Base-by-base conservation (phyloP, 1,140 invertebrate genomes). In the Phortica variegata region DNA sequence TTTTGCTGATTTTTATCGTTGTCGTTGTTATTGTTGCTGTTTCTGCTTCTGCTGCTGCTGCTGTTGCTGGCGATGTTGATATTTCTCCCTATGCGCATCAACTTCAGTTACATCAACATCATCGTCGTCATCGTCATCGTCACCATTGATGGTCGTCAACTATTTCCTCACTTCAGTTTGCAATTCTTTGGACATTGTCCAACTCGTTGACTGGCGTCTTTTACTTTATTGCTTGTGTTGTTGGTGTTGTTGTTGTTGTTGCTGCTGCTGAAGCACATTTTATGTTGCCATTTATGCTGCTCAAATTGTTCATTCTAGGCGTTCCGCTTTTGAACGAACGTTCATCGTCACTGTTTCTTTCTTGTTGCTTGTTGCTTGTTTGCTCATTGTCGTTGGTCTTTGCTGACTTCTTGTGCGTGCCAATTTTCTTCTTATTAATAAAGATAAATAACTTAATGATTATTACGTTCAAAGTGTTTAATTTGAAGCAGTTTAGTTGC, bases 381-480 rank as follows among this genome's bases (percentile, higher is more conserved):
- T 41, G 36, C 56, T 56, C 56, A 52, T 59, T 56, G 54, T 53
- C 49, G 46, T 58, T 54, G n/a, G 47, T 59, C 46, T 49, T 48
- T 20, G 34, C 36, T 54, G 50, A 59, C 52, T 62, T 62, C 61
- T 60, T 65, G 63, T 68, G 65, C 63, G 65, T 63, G 63, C 63
- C 63, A 68, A 68, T 68, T 68, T 68, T 57, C 65, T 66, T 52
- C 60, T 68, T 68, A 68, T 68, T 68, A 68, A 68, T 68, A 68
- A 68, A 68, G 65, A 68, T 68, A 68, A 68, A 68, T 68, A 68
- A 68, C 63, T 68, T 68, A 68, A 68, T 68, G 63, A 63, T 63
- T 68, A 63, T 68, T 55, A 56, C 57, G 60, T 52, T 68, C 52
- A 68, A 68, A 68, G 63, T 68, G 63, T 63, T 68, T 68, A 58